Evolutionary conservation across 2,797 vertebrate genomes (phyloP).

Genomic region (Anguilla pacifica): DNA sequence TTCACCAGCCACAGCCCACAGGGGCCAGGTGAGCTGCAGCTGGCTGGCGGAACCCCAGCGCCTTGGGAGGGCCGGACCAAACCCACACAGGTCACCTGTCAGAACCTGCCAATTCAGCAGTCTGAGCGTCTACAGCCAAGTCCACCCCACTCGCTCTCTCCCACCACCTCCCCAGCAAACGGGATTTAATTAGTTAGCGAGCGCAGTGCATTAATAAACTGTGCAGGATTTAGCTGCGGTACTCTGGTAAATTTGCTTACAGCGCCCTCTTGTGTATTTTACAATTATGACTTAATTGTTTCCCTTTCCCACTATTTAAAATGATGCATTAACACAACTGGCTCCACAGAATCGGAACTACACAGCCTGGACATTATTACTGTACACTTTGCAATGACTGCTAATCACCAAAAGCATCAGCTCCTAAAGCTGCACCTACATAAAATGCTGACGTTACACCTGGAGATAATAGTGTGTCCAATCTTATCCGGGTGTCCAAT

Average conservation of each 20-base stretch:
- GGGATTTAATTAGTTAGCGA: background rate
- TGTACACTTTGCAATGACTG: background rate
- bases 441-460: too few relatives aligned
- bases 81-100: slow-evolving; percentile 16
- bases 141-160: background rate
- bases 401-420: background rate
- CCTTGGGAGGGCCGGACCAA: background rate
- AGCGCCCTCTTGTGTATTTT: slow-evolving; percentile 25
- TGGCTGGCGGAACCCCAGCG: slow-evolving; percentile 3
- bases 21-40: slow-evolving; percentile 14
- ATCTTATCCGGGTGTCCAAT: too few relatives aligned
- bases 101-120: slow-evolving; percentile 22
- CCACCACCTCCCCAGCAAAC: background rate
- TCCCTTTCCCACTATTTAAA: background rate
- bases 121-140: background rate
- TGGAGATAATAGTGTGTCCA: too few relatives aligned
- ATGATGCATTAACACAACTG: background rate
- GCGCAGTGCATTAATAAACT: background rate
- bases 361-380: background rate
- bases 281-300: slow-evolving; percentile 1
- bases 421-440: background rate
- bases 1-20: background rate
- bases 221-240: background rate
- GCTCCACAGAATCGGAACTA: background rate
- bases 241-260: background rate